Evolutionary conservation across 2,113 vertebrate species (phyloP).

Genomic region (rat (Rattus norvegicus)): GRCr8 NC_086020.1:110479001-110479500

Average conservation of each 20-base stretch:
- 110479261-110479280: not conserved
- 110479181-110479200: not conserved
- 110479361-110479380: not conserved
- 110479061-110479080: too few relatives aligned
- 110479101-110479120: not conserved
- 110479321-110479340: not conserved
- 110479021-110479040: not conserved
- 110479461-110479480: not conserved
- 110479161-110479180: not conserved
- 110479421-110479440: not conserved
- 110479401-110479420: not conserved
- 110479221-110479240: not conserved
- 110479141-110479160: not conserved
- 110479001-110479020: too few relatives aligned
- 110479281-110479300: not conserved
- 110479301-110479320: not conserved
- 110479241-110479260: not conserved
- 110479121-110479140: not conserved
- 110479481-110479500: not conserved
- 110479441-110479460: too few relatives aligned
- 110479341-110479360: not conserved
- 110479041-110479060: too few relatives aligned
- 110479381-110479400: not conserved
- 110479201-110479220: not conserved
- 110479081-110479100: too few relatives aligned